phyloP scores from a whole-genome alignment of 1,140 invertebrate genomes.

The Drosophila lowei region DNA sequence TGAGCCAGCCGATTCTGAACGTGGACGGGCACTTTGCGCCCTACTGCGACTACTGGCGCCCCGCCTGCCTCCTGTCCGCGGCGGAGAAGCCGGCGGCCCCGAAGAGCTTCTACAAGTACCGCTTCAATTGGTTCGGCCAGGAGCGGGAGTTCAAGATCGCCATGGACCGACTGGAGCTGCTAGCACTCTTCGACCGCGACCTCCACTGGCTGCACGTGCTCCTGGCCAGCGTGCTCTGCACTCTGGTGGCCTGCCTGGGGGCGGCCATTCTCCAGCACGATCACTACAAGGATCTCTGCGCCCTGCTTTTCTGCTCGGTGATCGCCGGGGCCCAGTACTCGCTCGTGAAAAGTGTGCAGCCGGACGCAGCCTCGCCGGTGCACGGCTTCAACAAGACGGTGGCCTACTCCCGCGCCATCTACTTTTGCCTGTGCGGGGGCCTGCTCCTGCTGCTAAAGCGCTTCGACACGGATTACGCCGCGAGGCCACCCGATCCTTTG shows the following conservation, averaged over 20 bases:
- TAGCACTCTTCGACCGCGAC: slow-evolving; percentile 97
- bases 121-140: slow-evolving; percentile 87
- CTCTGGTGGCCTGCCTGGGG: slow-evolving; percentile 93
- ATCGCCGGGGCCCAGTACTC: slow-evolving; percentile 99
- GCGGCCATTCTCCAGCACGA: slow-evolving; percentile 91
- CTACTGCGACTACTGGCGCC: slow-evolving; percentile 79
- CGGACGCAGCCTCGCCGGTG: slow-evolving; percentile 98
- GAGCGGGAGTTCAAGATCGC: slow-evolving; percentile 88
- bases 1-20: slow-evolving; percentile 70
- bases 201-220: slow-evolving; percentile 93
- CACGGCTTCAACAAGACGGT: slow-evolving; percentile 99
- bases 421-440: slow-evolving; percentile 94
- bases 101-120: slow-evolving; percentile 94
- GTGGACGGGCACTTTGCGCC: slow-evolving; percentile 73
- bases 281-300: slow-evolving; percentile 95
- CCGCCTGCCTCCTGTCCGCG: slow-evolving; percentile 66
- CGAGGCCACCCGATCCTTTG: slow-evolving; percentile 31
- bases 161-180: slow-evolving; percentile 95
- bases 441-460: slow-evolving; percentile 69
- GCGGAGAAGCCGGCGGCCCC: slow-evolving; percentile 83
- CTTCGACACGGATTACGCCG: slow-evolving; percentile 67
- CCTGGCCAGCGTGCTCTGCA: slow-evolving; percentile 92
- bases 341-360: slow-evolving; percentile 98
- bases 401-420: slow-evolving; percentile 96
- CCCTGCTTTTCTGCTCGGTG: slow-evolving; percentile 98